Percentiles rank a stretch among this genome's conserved stretches.
These are phyloP conservation scores for Calidris pugnax DNA, from an alignment of 2,113 vertebrate genomes.

Conservation along the genomic window DNA sequence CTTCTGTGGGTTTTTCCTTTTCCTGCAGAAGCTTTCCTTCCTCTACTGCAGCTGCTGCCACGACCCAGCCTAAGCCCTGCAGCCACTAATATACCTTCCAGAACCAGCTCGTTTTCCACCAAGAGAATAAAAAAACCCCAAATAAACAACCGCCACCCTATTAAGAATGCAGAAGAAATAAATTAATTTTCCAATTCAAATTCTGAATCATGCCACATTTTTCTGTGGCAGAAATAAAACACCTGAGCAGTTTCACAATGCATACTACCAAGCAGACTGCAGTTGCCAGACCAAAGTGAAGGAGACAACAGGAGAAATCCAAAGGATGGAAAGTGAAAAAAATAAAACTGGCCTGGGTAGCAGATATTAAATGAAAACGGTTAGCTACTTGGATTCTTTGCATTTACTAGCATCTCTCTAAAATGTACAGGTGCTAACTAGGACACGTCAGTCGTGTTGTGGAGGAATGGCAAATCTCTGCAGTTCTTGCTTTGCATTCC, in stretches of 20 bases:
- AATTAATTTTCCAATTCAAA: background rate
- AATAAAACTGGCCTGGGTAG: background rate
- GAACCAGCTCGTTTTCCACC: background rate
- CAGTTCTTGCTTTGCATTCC: background rate
- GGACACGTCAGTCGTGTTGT: background rate
- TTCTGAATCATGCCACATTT: background rate
- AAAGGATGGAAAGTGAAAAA: background rate
- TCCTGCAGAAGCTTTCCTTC: background rate
- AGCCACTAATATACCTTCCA: background rate
- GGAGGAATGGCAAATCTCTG: background rate
- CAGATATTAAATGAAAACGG: background rate
- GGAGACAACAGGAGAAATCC: background rate
- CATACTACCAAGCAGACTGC: background rate
- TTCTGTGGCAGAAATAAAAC: background rate
- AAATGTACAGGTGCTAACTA: background rate
- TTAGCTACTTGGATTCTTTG: background rate
- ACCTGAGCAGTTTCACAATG: background rate
- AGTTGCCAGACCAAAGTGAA: background rate
- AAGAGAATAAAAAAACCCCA: accelerated
- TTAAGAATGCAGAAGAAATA: background rate
- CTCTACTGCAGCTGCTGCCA: background rate
- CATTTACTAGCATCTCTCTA: background rate
- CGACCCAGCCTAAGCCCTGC: background rate
- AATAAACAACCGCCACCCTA: background rate
- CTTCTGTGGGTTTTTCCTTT: background rate